Evolutionary conservation across 1,140 invertebrate genomes (phyloP).

Genomic region (fruit fly (Drosophila melanogaster)): DNA sequence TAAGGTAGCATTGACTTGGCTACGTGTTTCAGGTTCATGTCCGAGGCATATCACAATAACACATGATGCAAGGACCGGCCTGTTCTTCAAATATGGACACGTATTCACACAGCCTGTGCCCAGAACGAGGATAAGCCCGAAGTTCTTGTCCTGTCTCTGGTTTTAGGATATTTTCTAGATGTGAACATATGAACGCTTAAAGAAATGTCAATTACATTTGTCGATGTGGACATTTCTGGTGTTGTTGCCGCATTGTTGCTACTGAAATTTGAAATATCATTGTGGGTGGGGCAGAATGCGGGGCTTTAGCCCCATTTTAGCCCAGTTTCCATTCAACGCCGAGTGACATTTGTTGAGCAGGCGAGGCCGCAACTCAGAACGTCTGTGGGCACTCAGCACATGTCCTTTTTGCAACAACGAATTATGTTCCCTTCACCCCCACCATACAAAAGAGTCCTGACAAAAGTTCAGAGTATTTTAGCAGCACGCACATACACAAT

Average conservation of each 20-base stretch:
- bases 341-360: conserved; percentile 50
- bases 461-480: conserved; percentile 50
- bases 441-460: conserved; percentile 2
- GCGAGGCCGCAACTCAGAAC: conserved; percentile 29
- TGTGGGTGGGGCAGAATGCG: background rate
- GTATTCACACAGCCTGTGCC: conserved; percentile 22
- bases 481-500: conserved; percentile 59
- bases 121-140: conserved; percentile 24
- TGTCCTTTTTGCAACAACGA: conserved; percentile 37
- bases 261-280: conserved; percentile 41
- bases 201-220: conserved; percentile 66
- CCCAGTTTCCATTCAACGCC: conserved; percentile 5
- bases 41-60: conserved; percentile 3
- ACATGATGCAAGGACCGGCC: conserved; percentile 1
- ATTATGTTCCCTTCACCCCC: conserved; percentile 11
- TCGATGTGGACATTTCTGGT: conserved; percentile 42
- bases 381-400: conserved; percentile 45
- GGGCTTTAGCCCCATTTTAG: no score
- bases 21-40: conserved; percentile 9
- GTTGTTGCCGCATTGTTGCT: conserved; percentile 27
- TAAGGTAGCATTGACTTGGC: conserved; percentile 14
- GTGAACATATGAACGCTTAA: conserved; percentile 36
- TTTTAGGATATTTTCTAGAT: conserved; percentile 41
- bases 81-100: conserved; percentile 22
- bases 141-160: conserved; percentile 27